Evolutionary conservation across 2,888 invertebrate species (phyloP).

Genomic region (Crepidodera aurea): DNA sequence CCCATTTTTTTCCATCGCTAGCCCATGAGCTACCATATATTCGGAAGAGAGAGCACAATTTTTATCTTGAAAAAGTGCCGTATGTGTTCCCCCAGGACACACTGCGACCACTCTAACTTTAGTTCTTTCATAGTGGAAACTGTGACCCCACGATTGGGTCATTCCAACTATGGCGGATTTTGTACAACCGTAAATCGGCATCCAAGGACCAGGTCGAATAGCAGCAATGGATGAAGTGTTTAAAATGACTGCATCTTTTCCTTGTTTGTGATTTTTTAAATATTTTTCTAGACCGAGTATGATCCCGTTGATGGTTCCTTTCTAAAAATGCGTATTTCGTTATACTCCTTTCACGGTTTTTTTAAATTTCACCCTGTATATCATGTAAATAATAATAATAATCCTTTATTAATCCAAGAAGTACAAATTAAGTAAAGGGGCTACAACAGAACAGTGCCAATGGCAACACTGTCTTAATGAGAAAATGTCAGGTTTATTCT

Average conservation of each 20-base stretch:
- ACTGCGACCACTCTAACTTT: constrained; percentile 64
- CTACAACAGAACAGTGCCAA: too few species aligned
- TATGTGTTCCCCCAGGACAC: constrained; percentile 65
- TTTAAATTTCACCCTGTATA: neutral
- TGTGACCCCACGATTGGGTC: constrained; percentile 39
- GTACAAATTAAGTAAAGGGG: too few species aligned
- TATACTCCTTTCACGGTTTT: too few species aligned
- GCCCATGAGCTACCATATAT: neutral
- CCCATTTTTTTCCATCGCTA: constrained; percentile 1
- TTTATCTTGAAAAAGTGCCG: constrained; percentile 49
- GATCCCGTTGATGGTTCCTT: constrained; percentile 39
- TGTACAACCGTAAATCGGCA: constrained; percentile 39
- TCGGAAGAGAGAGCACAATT: constrained; percentile 6
- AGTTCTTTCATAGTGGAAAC: constrained; percentile 54
- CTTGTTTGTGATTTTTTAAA: constrained; percentile 39
- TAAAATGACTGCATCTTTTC: constrained; percentile 38
- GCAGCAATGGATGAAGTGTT: constrained; percentile 41
- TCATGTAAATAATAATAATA: neutral
- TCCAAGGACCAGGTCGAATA: constrained; percentile 16
- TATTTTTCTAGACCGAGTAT: constrained; percentile 41
- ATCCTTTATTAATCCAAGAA: too few species aligned
- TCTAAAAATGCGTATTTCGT: too few species aligned
- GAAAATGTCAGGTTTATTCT: too few species aligned
- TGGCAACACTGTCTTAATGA: too few species aligned
- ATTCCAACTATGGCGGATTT: constrained; percentile 40